Percentiles rank a stretch among this genome's conserved stretches.
Evolutionary conservation across 2,797 vertebrate species (phyloP).

Genomic region (Mormyrus proboscirostris): DNA sequence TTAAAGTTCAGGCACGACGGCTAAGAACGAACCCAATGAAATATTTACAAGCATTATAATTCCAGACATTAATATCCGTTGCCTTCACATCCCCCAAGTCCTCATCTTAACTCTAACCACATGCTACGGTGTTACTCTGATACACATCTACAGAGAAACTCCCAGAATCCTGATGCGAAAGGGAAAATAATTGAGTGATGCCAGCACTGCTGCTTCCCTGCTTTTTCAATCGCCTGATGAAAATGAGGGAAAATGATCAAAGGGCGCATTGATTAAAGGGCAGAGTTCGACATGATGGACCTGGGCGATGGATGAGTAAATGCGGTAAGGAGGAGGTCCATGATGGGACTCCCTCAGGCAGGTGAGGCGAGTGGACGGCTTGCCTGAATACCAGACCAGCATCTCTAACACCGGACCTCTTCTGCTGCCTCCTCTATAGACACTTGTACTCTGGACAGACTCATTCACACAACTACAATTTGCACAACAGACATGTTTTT

Average conservation of each 20-base stretch:
- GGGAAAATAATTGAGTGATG: background rate
- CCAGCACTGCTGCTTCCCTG: background rate
- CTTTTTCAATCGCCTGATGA: background rate
- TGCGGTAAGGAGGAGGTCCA: background rate
- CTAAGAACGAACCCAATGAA: constrained; percentile 25
- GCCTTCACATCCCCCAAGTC: constrained; percentile 29
- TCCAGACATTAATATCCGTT: constrained; percentile 51
- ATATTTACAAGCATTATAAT: constrained; percentile 50
- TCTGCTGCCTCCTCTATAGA: background rate
- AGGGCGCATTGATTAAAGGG: background rate
- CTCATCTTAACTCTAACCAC: constrained; percentile 27
- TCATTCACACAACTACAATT: background rate
- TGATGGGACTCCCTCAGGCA: background rate
- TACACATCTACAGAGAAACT: constrained; percentile 17
- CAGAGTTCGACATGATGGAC: background rate
- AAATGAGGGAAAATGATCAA: constrained; percentile 4
- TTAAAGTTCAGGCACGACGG: background rate
- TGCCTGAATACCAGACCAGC: background rate
- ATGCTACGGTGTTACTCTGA: constrained; percentile 53
- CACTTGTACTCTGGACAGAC: background rate
- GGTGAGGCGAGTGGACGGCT: background rate
- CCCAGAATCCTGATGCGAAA: background rate
- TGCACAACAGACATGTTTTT: background rate
- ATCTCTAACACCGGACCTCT: background rate
- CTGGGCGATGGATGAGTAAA: background rate